Base-by-base conservation (phyloP, 1,140 invertebrate species). In the Drosophila punjabiensis region DNA sequence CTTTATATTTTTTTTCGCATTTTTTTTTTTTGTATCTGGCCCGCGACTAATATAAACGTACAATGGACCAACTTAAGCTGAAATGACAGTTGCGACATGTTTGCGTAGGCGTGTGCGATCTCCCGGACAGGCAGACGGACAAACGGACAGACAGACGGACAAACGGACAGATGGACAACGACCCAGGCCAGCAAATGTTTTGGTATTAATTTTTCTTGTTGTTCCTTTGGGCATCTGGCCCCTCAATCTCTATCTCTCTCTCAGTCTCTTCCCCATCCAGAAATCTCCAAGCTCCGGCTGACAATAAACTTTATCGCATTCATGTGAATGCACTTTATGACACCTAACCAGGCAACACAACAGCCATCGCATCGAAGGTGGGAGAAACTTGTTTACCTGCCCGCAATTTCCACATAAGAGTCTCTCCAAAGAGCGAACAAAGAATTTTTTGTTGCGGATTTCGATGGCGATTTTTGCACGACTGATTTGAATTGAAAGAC, bases 71-170 rank as follows among this genome's bases (percentile, higher is more conserved):
- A 92, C 76, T 88, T 92, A 92, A 92, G 90, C 90, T 81, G 84
- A 92, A 92, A 92, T 92, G 91, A 88, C 90, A 92, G 81, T 92
- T 92, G 90, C 86, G 90, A 92, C 90, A 92, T 92, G 90, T 87
- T 90, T 90, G 91, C 81, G 90, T 92, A 87, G 90, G 90, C 85
- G 90, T 89, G 86, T 90, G 90, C 87, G 86, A 91, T 91, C 82
- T 84, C 70, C 56, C 68, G 56, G 70, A 69, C 81, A 71, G 59
- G 33, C 79, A 48, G 52, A 60, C 43, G 32, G 24, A 24, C 24
- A 59, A 13, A 32, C 28, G 30, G 28, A 61, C 41, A 53, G 24
- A 24, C 24, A 59, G 9, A 32, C 28, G 30, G 28, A 61, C 41
- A 53, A 4, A 18, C 45, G 61, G 48, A 65, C 41, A 45, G 45